Base-by-base conservation (phyloP, 1,140 invertebrate species). In the Rhynchophorus ferrugineus region DNA sequence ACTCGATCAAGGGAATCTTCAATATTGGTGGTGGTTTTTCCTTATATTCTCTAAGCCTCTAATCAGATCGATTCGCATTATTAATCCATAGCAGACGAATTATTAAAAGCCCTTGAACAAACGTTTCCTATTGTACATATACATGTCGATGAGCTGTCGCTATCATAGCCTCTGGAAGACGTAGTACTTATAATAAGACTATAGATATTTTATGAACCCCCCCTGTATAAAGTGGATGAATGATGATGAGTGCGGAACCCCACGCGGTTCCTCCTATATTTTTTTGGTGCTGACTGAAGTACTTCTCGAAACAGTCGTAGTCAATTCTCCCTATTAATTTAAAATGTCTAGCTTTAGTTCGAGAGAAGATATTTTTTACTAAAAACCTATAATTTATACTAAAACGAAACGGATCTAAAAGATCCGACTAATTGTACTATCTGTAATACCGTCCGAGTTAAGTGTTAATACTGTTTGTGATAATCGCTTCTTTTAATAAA, bases 241-340 rank as follows among this genome's bases (percentile, higher is more conserved):
- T 62, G 61, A 48, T 50, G 52, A 59, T 57, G 63, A 61, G 50
- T 67, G 63, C 45, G 50, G 47, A 61, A 60, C 43, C 49, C 46
- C 52, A 57, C 38, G n/a, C n/a, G 7, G 44, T 53, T 18, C 14
- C 59, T 58, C 56, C 61, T 55, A 60, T 58, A n/a, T 65, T 56
- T 61, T 56, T 60, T 60, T 67, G 67, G 63, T 69, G 67, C 64
- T 67, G 64, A 68, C 65, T 67, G 66, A 66, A 62, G 58, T 62
- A 61, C 56, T 59, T 49, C 55, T 53, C 56, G 59, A 56, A 56
- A 67, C 46, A 52, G 39, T 44, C 63, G 66, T 69, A 68, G 65
- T 67, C 67, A 67, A 65, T 48, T 43, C 39, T 14, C 18, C 33
- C 43, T 46, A 14, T 54, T 54, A 54, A 48, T 43, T 54, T 37